Conservation (phyloP, 2,888 invertebrate species). For the Acholoe squamosa region DNA sequence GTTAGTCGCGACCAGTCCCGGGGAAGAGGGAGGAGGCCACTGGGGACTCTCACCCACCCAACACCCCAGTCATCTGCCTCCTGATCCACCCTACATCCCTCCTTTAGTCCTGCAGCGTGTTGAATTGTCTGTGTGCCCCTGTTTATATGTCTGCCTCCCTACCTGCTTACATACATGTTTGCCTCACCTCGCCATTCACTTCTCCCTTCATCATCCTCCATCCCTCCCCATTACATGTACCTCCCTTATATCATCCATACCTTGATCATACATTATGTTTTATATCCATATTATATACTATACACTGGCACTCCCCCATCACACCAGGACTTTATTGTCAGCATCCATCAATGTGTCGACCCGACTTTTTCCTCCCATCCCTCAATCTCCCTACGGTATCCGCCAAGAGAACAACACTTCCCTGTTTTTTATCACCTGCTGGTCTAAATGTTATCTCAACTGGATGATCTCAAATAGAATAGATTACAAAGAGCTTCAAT, state of each 20-base stretch:
- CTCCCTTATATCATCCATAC: background rate
- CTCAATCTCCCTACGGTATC: background rate
- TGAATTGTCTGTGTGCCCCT: no score
- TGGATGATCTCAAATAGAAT: background rate
- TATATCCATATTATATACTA: no score
- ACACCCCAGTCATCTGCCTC: background rate
- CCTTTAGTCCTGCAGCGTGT: no score
- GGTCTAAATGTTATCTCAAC: conserved; percentile 7
- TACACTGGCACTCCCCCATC: no score
- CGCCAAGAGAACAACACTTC: background rate
- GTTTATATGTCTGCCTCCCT: no score
- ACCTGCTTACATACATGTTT: no score
- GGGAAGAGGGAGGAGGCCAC: background rate
- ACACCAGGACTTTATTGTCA: background rate
- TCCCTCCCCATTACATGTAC: no score
- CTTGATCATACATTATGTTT: no score
- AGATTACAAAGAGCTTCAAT: background rate
- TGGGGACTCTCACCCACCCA: background rate
- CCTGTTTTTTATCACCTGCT: background rate
- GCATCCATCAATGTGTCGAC: conserved; percentile 6
- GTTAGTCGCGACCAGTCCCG: background rate
- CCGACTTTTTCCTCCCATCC: background rate
- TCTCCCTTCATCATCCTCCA: no score
- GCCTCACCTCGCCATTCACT: no score
- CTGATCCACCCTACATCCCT: background rate